phyloP scores from a whole-genome alignment of 1,140 invertebrate genomes.

The Bemisia tabaci region DNA sequence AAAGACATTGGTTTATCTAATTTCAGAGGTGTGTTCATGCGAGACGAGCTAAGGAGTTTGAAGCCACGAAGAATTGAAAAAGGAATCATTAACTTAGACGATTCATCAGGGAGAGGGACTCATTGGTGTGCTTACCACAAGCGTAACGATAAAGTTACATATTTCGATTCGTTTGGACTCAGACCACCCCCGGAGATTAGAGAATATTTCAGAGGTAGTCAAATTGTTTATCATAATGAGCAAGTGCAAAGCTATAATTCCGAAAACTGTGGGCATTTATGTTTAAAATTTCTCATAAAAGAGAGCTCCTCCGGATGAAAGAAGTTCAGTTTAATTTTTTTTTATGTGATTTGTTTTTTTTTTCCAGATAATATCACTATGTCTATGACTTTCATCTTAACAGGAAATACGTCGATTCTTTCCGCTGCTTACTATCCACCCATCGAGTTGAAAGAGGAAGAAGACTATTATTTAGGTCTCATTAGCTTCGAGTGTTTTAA shows the following conservation, averaged over 20 bases:
- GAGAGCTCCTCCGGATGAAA: not conserved
- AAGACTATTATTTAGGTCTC: not conserved
- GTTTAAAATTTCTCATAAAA: slow-evolving; percentile 4
- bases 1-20: slow-evolving; percentile 1
- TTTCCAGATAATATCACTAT: not conserved
- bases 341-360: not conserved
- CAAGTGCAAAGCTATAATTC: slow-evolving; percentile 4
- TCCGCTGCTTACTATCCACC: slow-evolving; percentile 3
- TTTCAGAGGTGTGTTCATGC: slow-evolving; percentile 6
- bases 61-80: slow-evolving; percentile 2
- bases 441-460: not conserved
- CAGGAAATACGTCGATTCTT: not conserved
- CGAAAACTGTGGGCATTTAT: slow-evolving; percentile 7
- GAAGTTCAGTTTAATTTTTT: not conserved
- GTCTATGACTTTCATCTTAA: not conserved
- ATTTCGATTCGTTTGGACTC: slow-evolving; percentile 3
- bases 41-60: slow-evolving; percentile 8
- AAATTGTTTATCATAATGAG: slow-evolving; percentile 9
- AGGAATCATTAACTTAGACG: slow-evolving; percentile 4
- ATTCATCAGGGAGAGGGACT: not conserved
- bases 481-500: slow-evolving; percentile 4
- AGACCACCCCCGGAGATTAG: not conserved
- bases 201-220: not conserved
- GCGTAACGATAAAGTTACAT: slow-evolving; percentile 7
- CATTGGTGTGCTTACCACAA: slow-evolving; percentile 5